A percentile compares a stretch with the other conserved stretches of the same genome.
phyloP scores from a whole-genome alignment of 1,140 invertebrate genomes.

The Sycophaga agraensis region DNA sequence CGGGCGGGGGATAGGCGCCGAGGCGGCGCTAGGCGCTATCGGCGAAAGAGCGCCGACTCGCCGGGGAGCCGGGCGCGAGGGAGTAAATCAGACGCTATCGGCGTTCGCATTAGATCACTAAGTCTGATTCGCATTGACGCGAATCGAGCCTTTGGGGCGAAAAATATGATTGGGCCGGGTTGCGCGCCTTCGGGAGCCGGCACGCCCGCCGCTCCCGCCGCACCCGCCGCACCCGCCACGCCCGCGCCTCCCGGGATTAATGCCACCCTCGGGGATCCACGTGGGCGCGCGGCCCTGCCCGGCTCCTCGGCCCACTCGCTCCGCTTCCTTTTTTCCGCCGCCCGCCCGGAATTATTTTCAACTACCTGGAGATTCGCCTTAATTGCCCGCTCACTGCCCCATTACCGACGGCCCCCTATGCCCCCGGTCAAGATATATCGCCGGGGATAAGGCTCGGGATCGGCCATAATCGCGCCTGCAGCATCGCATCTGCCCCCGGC shows the following conservation, averaged over 20 bases:
- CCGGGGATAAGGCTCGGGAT: too few relatives aligned
- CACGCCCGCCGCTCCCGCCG: too few relatives aligned
- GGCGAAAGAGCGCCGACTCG: too few relatives aligned
- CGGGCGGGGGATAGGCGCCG: too few relatives aligned
- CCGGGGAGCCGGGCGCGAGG: constrained; percentile 1
- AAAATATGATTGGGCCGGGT: constrained; percentile 55
- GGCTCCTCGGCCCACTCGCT: too few relatives aligned
- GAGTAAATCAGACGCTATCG: constrained; percentile 54
- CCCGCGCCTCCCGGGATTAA: constrained; percentile 49
- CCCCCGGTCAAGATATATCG: too few relatives aligned
- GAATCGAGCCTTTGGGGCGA: constrained; percentile 56
- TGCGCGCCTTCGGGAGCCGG: neutral
- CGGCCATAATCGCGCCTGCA: too few relatives aligned
- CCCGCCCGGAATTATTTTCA: constrained; percentile 18
- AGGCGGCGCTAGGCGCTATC: too few relatives aligned
- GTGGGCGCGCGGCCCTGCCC: too few relatives aligned
- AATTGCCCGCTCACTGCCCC: neutral
- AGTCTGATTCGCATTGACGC: constrained; percentile 57
- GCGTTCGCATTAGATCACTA: constrained; percentile 56
- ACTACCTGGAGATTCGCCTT: constrained; percentile 5
- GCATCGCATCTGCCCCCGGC: too few relatives aligned
- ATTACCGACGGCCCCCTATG: too few relatives aligned
- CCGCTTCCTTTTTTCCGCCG: neutral
- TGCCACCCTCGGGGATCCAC: constrained; percentile 55
- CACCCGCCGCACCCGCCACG: too few relatives aligned